Base-by-base conservation (phyloP, 2,888 invertebrate genomes). In the Leptinotarsa haldemani region DNA sequence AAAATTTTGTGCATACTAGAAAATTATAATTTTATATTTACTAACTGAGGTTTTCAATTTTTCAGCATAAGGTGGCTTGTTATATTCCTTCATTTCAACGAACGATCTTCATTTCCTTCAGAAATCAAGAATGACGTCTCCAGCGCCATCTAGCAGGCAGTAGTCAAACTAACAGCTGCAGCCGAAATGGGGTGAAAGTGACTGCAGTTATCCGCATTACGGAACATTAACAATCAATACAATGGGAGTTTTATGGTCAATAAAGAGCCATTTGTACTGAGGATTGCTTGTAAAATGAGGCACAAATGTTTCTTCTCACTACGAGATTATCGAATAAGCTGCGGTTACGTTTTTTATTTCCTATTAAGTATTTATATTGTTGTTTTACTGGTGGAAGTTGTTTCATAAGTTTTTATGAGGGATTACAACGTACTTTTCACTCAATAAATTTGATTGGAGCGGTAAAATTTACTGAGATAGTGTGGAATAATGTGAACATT, bases 191-290 rank as follows among this genome's bases (percentile, higher is more conserved):
- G 65, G 71, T 61, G 67, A 66, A 71, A 75, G 67, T 66, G 71
- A 74, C 66, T 74, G 75, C 77, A 75, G 77, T 75, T 80, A 79
- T 76, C 79, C 77, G 73, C 77, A 72, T 76, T 76, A 78, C 73
- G 74, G 74, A 74, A 76, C 84, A 81, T 85, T 87, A 85, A 85
- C 87, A 87, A 88, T 88, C 88, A 87, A 88, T 88, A 87, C 87
- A 86, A 87, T 87, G 87, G 85, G 85, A 85, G 85, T 87, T 88
- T 88, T 87, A 87, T 86, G 85, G 85, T 85, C 86, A 85, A 87
- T 88, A 87, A 88, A 86, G 83, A 84, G 85, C 84, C 86, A 86
- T 87, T 87, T 78, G 77, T 79, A 83, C 81, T 83, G 83, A 81
- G 82, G 85, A 86, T 84, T 82, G 85, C 85, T 84, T 85, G 86